Evolutionary conservation across 2,113 vertebrate species (phyloP).

Genomic region (Ophthalmolycus amberensis): DNA sequence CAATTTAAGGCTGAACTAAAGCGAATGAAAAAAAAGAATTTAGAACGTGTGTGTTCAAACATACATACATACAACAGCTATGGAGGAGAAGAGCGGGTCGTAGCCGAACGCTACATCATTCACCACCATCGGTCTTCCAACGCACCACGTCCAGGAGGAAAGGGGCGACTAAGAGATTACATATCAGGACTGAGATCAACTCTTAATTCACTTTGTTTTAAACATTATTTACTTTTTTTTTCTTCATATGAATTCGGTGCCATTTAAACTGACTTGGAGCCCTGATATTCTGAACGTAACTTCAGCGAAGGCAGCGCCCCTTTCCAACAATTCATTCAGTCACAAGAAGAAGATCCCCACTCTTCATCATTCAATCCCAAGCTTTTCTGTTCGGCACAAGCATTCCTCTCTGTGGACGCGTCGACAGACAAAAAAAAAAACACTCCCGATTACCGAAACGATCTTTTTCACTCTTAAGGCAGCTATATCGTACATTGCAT

Average conservation of each 20-base stretch:
- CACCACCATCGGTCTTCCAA: slow-evolving; percentile 3
- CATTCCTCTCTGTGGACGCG: neutral
- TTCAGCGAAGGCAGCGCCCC: neutral
- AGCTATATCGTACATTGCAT: slow-evolving; percentile 55
- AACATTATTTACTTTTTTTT: slow-evolving; percentile 6
- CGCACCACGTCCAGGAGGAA: neutral
- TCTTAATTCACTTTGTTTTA: neutral
- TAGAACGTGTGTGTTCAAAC: slow-evolving; percentile 4
- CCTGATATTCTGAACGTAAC: neutral
- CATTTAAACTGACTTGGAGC: neutral
- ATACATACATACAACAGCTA: neutral
- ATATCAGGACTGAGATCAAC: neutral
- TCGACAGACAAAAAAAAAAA: slow-evolving; percentile 31
- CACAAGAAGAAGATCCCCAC: neutral
- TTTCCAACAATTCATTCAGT: slow-evolving; percentile 15
- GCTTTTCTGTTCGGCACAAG: slow-evolving; percentile 27
- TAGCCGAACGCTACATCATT: slow-evolving; percentile 22
- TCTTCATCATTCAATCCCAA: neutral
- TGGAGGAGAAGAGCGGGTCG: neutral
- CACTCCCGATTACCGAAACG: slow-evolving; percentile 1
- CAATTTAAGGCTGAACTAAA: slow-evolving; percentile 47
- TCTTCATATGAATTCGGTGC: neutral
- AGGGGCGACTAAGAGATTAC: neutral
- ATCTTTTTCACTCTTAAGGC: slow-evolving; percentile 65
- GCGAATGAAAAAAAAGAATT: neutral